Evolutionary conservation across 2,888 invertebrate genomes (phyloP), one percentile per base, ranked within the genome.

Genomic region (Campopleginae sp.): DNA sequence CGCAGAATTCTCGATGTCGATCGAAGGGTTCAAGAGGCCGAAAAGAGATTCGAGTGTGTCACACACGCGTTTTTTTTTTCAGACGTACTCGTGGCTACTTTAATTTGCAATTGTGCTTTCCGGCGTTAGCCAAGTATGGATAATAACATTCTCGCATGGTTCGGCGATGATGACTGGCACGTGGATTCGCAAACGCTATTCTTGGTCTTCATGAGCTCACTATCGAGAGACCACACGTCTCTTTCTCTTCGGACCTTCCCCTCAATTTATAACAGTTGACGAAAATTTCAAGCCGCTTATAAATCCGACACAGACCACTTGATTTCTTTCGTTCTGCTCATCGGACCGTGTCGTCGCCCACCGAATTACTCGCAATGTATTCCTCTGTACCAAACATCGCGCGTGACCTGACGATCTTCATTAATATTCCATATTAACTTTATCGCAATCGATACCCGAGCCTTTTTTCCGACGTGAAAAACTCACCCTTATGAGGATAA

Each of bases 61-160:
- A 74, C 74, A 74, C 80, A 68, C 80, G 82, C 31, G 81, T 85
- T 81, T 88, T 88, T 89, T 89, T 90, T 89, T 87, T 85, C 86
- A 88, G 89, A 46, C 17, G 8, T 23, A 79, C 79, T 63, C 58
- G 61, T 44, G 10, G 17, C 42, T 44, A 54, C 68, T 54, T 27
- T 65, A 23, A 68, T 68, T 54, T 42, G 27, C 10, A 54, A 48
- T 42, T 54, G 54, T 68, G n/a, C 27, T 54, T 54, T 27, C 23
- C 14, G 48, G 70, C 33, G 58, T 12, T 31, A 17, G 7, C 3
- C 68, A 58, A 44, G 63, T 19, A 76, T 48, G 42, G n/a, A n/a
- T 54, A 54, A 27, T 44, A 42, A 65, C 19, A 33, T 33, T 23
- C 44, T 58, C 61, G 44, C 74, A 77, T 80, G 66, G 68, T 63